phyloP scores from a whole-genome alignment of 2,113 vertebrate genomes.

The Lipotes vexillifer region DNA sequence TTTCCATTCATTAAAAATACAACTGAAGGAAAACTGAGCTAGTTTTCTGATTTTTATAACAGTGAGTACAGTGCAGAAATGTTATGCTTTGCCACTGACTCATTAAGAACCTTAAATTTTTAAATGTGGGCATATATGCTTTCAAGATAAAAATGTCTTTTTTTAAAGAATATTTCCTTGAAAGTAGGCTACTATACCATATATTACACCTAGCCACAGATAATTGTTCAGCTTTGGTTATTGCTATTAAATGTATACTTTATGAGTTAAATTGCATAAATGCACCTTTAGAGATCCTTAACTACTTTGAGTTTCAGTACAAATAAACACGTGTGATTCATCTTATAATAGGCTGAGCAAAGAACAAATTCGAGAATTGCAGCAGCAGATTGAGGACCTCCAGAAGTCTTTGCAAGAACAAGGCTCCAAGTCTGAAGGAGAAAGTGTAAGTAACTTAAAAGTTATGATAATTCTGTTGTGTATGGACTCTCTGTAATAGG shows the following conservation, averaged over 20 bases:
- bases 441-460: conserved; percentile 80
- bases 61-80: not conserved
- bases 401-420: conserved; percentile 95
- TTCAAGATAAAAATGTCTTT: not conserved
- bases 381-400: conserved; percentile 95
- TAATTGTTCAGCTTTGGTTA: not conserved
- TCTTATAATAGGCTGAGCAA: conserved; percentile 83
- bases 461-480: not conserved
- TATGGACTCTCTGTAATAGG: not conserved
- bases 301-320: not conserved
- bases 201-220: not conserved
- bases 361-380: conserved; percentile 88
- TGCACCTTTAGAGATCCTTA: not conserved
- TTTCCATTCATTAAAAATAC: conserved; percentile 31
- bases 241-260: not conserved
- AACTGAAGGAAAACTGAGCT: not conserved
- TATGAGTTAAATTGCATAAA: not conserved
- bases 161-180: not conserved
- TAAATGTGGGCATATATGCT: not conserved
- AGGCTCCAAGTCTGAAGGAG: conserved; percentile 90
- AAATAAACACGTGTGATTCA: not conserved
- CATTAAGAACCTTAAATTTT: not conserved
- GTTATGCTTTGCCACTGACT: not conserved
- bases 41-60: conserved; percentile 16
- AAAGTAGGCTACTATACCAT: not conserved